Conservation (phyloP, 35 echinoderm and acorn worm species). For the Ptychodera flava region DNA sequence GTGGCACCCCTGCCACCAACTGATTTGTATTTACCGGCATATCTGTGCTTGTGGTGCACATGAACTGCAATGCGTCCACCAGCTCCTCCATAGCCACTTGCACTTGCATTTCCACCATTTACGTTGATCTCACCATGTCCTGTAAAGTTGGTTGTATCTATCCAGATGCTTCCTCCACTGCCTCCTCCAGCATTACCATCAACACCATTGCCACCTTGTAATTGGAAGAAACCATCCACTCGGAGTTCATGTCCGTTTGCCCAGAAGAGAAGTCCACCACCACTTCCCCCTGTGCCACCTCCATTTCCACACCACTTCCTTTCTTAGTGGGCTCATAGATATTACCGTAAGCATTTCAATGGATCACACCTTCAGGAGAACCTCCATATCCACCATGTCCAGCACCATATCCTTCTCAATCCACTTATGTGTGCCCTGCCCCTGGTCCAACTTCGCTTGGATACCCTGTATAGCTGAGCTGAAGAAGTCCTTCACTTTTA, state of each 20-base stretch:
- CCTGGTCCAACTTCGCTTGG: slow-evolving; percentile 46
- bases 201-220: slow-evolving; percentile 39
- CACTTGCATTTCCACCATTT: slow-evolving; percentile 66
- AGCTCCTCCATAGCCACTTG: slow-evolving; percentile 68
- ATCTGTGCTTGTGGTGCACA: slow-evolving; percentile 52
- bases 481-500: slow-evolving; percentile 64
- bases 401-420: slow-evolving; percentile 55
- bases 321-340: slow-evolving; percentile 51
- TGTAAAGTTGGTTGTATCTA: slow-evolving; percentile 71
- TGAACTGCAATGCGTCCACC: slow-evolving; percentile 82
- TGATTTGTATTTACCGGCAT: slow-evolving; percentile 48
- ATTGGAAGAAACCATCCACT: slow-evolving; percentile 59
- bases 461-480: slow-evolving; percentile 67
- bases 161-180: slow-evolving; percentile 73
- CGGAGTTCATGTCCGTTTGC: slow-evolving; percentile 50
- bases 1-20: slow-evolving; percentile 41
- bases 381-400: slow-evolving; percentile 85
- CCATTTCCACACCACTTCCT: slow-evolving; percentile 75
- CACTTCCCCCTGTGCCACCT: slow-evolving; percentile 66
- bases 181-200: slow-evolving; percentile 69
- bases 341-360: slow-evolving; percentile 61
- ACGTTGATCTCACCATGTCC: slow-evolving; percentile 86
- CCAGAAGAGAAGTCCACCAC: slow-evolving; percentile 70
- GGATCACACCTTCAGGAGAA: slow-evolving; percentile 47
- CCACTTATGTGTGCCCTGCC: slow-evolving; percentile 42